phyloP scores from a whole-genome alignment of 2,797 vertebrate species.

The Rhodeus uyekii region DNA sequence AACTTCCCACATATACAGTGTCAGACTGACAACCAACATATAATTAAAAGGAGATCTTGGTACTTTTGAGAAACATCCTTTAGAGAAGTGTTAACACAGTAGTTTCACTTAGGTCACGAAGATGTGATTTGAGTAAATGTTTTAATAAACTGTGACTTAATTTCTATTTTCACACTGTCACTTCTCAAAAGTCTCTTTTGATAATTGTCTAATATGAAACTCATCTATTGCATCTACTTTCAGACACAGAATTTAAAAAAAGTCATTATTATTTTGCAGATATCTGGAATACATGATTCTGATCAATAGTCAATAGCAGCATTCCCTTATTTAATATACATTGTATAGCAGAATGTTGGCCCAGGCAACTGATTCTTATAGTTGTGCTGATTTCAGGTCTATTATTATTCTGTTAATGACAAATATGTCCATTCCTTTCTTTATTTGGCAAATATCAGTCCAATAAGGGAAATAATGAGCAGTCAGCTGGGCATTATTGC shows the following conservation, averaged over 20 bases:
- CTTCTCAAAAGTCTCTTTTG: background rate
- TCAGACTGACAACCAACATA: background rate
- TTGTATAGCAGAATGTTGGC: background rate
- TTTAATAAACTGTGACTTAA: background rate
- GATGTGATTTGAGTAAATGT: background rate
- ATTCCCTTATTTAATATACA: background rate
- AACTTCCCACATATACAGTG: background rate
- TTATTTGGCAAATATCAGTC: background rate
- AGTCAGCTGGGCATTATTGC: slow-evolving; percentile 2
- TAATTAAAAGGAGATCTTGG: background rate
- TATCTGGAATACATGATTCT: background rate
- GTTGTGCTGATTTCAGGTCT: background rate
- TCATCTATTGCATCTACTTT: background rate
- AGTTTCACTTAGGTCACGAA: background rate
- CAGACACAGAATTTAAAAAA: too few species aligned
- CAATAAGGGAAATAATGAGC: background rate
- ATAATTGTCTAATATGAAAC: background rate
- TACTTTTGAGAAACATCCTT: background rate
- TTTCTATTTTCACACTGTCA: background rate
- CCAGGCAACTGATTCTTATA: background rate
- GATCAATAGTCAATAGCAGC: background rate
- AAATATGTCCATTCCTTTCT: background rate
- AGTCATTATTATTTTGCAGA: background rate
- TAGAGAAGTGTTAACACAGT: background rate
- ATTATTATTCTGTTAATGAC: background rate